Evolutionary conservation across 35 echinoderm and acorn worm species (phyloP).

Genomic region (Patiria miniata): DNA sequence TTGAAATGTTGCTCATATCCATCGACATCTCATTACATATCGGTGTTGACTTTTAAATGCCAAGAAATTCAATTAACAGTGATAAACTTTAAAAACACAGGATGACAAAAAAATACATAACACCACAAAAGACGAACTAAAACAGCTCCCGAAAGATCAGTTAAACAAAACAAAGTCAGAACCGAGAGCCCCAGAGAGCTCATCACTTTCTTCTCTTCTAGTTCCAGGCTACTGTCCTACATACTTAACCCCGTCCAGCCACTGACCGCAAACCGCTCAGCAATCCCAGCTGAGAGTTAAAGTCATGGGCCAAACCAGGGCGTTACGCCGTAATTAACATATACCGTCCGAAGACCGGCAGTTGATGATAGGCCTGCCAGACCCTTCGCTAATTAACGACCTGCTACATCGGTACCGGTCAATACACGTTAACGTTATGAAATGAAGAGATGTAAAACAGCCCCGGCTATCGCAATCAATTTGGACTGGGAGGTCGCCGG

Average conservation of each 20-base stretch:
- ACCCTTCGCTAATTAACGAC: not conserved
- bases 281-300: not conserved
- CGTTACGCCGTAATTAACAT: conserved; percentile 16
- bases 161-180: too few species aligned
- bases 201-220: too few species aligned
- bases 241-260: not conserved
- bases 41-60: too few species aligned
- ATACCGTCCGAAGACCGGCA: not conserved
- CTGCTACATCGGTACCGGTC: not conserved
- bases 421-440: conserved; percentile 22
- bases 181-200: too few species aligned
- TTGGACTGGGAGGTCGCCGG: not conserved
- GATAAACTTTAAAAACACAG: too few species aligned
- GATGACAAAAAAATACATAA: too few species aligned
- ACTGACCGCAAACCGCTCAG: not conserved
- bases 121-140: too few species aligned
- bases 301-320: not conserved
- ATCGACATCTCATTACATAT: too few species aligned
- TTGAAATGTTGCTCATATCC: too few species aligned
- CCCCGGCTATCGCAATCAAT: conserved; percentile 6
- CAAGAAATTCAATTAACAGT: too few species aligned
- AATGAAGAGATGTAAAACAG: not conserved
- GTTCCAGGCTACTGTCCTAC: too few species aligned
- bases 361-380: not conserved
- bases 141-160: too few species aligned